Evolutionary conservation across 35 echinoderm and acorn worm species (phyloP), one percentile per base, ranked within the genome.

Genomic region (Acanthaster planci): DNA sequence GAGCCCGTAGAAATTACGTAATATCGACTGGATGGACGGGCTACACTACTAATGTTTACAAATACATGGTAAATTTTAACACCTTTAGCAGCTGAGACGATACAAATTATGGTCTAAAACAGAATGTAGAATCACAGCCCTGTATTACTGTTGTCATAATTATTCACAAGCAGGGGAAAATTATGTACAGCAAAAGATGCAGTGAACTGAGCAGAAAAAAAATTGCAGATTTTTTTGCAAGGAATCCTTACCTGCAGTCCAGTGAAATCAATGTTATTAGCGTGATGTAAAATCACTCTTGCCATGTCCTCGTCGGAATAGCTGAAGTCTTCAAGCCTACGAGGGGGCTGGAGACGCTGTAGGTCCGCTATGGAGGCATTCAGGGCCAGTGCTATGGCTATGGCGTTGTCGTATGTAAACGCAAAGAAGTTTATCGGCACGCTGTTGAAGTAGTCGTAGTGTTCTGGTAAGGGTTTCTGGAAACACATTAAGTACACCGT

Each of bases 281-380:
- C 81, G 56, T 83, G 32, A n/a, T 59, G 31, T 3, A 58, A 38
- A 30, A 83, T 58, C 10, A 83, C 54, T 17, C 56, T 57, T 3
- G 44, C 81, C 55, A 83, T 83, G 1, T 83, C 81, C 3, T 36
- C 32, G 53, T 81, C 31, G 53, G 53, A n/a, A 22, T 83, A 83
- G 5, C 14, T 83, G 54, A 83, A 83, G 4, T 83, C 55, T 59
- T 83, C 55, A 19, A 83, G 53, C 38, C 10, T 23, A 16, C 81
- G 29, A 16, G 54, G 81, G 23, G 81, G 81, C 18, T 40, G 37
- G 1, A 83, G 54, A 60, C 36, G 51, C 19, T 57, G 52, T 0
- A 83, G 56, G 38, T 83, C 81, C 1, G 53, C 81, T 58, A 83
- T 83, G 17, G 81, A 60, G 14, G 38, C 8, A 51, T 83, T 57